Evolutionary conservation across 2,113 vertebrate species (phyloP).

Genomic region (Danionella cerebrum): DNA sequence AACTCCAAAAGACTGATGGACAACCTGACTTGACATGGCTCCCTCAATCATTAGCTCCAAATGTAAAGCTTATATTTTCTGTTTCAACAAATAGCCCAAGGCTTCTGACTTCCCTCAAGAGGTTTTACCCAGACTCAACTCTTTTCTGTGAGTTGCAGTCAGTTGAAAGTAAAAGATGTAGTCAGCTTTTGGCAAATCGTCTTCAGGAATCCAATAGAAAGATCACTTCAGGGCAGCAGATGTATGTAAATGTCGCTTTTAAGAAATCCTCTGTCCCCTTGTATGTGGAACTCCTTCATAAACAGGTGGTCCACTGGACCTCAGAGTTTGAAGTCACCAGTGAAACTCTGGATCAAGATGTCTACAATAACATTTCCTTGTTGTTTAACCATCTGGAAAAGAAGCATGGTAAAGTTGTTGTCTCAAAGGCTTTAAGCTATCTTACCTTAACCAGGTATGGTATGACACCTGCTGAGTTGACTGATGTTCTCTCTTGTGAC

Average conservation of each 20-base stretch:
- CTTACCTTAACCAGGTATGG: slow-evolving; percentile 61
- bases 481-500: slow-evolving; percentile 60
- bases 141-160: slow-evolving; percentile 44
- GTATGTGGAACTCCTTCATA: slow-evolving; percentile 62
- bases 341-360: slow-evolving; percentile 46
- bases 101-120: slow-evolving; percentile 39
- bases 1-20: slow-evolving; percentile 31
- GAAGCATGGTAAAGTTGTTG: slow-evolving; percentile 52
- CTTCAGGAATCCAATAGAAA: slow-evolving; percentile 55
- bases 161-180: slow-evolving; percentile 52
- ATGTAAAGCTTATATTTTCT: slow-evolving; percentile 60
- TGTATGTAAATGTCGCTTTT: slow-evolving; percentile 63
- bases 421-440: slow-evolving; percentile 53
- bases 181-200: slow-evolving; percentile 50
- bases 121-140: slow-evolving; percentile 35
- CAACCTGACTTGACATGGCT: slow-evolving; percentile 49
- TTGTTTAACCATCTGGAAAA: slow-evolving; percentile 60
- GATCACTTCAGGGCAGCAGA: slow-evolving; percentile 72
- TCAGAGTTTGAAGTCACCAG: slow-evolving; percentile 60
- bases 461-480: slow-evolving; percentile 61
- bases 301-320: slow-evolving; percentile 38
- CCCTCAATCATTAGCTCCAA: slow-evolving; percentile 53
- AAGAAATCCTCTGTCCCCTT: slow-evolving; percentile 55
- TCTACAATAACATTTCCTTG: slow-evolving; percentile 55
- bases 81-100: slow-evolving; percentile 41